A percentile compares a stretch with the other conserved stretches of the same genome.
Conservation (phyloP, 2,113 vertebrate genomes). For the Falco punctatus region DNA sequence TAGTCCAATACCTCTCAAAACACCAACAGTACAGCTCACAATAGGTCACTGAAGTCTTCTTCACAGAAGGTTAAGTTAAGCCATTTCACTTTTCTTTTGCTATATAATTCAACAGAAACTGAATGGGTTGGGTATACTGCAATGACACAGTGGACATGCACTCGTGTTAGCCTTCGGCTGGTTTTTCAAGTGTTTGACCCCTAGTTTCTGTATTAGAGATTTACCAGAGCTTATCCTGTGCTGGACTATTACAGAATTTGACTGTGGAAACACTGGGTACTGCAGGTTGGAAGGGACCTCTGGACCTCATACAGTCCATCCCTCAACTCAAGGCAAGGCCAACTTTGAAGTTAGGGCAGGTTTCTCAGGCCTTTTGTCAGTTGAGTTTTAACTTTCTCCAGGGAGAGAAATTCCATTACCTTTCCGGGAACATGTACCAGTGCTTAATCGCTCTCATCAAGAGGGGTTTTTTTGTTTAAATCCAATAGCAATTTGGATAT, state of each 20-base stretch:
- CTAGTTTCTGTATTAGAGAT: not conserved
- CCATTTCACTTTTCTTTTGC: not conserved
- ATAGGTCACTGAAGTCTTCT: not conserved
- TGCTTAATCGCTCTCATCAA: not conserved
- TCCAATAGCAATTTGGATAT: not conserved
- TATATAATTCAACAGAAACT: not conserved
- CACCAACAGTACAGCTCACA: not conserved
- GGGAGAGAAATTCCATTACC: not conserved
- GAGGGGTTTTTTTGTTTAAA: not conserved
- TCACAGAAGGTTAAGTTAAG: not conserved
- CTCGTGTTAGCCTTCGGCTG: no score
- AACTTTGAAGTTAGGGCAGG: not conserved
- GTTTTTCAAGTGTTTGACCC: not conserved
- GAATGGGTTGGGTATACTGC: not conserved
- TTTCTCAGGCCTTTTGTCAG: not conserved
- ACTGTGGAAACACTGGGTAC: not conserved
- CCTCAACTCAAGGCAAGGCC: not conserved
- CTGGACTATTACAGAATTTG: not conserved
- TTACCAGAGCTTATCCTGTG: not conserved
- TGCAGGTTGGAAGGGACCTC: not conserved
- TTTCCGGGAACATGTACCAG: not conserved
- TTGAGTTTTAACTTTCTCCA: not conserved
- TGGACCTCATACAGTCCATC: not conserved
- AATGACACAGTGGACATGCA: not conserved
- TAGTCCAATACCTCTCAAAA: not conserved